Evolutionary conservation across 2,888 invertebrate species (phyloP), one percentile per base, ranked within the genome.

Genomic region (Hololepta plana): DNA sequence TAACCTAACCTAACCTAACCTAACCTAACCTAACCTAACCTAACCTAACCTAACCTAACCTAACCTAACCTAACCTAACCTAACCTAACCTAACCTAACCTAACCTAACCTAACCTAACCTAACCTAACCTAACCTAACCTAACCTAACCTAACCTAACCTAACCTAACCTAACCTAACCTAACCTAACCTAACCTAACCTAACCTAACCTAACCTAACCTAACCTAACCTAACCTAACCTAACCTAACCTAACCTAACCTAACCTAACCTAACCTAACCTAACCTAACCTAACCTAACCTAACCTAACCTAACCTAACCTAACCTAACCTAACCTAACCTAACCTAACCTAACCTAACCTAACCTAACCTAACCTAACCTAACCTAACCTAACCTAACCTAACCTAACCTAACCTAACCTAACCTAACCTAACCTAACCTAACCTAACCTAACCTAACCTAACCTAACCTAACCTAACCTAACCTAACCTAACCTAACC

Each of bases 251-350:
- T 29, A 29, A 31, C 33, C 33, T 31, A 33, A 31, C 33, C 33
- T 33, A 31, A 28, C 33, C 33, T 33, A 28, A 31, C 33, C 33
- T 28, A 31, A 31, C 33, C 31, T 33, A 28, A 28, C 33, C 33
- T 31, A 31, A 31, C 31, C 31, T 28, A 33, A 31, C 33, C 33
- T 33, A 31, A 26, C 33, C 33, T 33, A 31, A 33, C 33, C 33
- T 29, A 31, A 31, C 31, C 28, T 28, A 21, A 26, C 32, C 29
- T 32, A 26, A 29, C 32, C 32, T 29, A 26, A 32, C 29, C 28
- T 28, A 31, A 31, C 24, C 31, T 31, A 24, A 24, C 29, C 29
- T 32, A 28, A 29, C 28, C 31, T 31, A 29, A 29, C 31, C 28
- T 29, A 31, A 31, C 31, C n/a, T n/a, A n/a, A n/a, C n/a, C n/a